Base-by-base conservation (phyloP, 2,888 invertebrate species). In the Tenthredo livida region DNA sequence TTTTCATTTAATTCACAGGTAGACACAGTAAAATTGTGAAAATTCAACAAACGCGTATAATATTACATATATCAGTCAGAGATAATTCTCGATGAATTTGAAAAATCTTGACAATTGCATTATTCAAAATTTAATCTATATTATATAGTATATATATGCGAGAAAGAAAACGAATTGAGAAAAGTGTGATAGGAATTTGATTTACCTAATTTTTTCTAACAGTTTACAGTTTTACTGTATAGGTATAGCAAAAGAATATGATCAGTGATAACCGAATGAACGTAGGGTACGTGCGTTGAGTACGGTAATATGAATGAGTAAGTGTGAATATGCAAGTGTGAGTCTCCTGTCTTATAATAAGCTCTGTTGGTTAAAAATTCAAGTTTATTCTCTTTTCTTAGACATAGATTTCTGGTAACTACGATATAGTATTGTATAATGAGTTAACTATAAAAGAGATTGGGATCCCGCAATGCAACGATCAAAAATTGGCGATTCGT, bases 381-480 rank as follows among this genome's bases (percentile, higher is more conserved):
- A 70, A 65, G 15, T 47, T 77, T 77, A 21, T 77, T 29, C 17
- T 50, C 15, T 54, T 77, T 61, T 61, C 29, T 29, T 25, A 47
- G 61, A 67, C n/a, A 47, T 50, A 67, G 83, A 70, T 83, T 83
- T 61, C 58, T 47, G 47, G 83, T 80, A 61, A 80, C 80, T 80
- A 61, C 50, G n/a, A 58, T 37, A 50, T 50, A 67, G 50, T 67
- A 83, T 47, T 47, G 83, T 47, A 47, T 47, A 67, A 43, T 65
- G 83, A 83, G 83, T 67, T 70, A 50, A 83, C 67, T 83, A 83
- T 47, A 50, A 37, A 70, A 83, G 65, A 83, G 29, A 50, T 83
- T 70, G 67, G 83, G 67, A 50, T 47, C 67, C 54, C 83, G 67
- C 67, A 67, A 83, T 83, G 67, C 67, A 83, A 83, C 83, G 67